phyloP scores from a whole-genome alignment of 1,140 invertebrate species.

The Orchestia grillus region DNA sequence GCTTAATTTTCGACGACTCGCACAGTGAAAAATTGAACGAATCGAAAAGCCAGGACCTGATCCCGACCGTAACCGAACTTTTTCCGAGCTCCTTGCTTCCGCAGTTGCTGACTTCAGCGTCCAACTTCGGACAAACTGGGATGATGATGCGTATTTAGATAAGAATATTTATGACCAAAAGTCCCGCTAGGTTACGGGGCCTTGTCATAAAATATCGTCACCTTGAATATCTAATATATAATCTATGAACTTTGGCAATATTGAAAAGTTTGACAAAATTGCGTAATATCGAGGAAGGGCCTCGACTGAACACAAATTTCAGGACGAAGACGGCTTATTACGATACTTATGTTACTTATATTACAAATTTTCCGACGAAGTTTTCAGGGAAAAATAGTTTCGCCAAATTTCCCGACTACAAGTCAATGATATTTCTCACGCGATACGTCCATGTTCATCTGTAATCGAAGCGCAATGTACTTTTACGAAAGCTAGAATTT shows the following conservation, averaged over 20 bases:
- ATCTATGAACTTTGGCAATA: conserved; percentile 36
- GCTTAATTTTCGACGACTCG: neutral
- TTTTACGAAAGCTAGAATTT: no score
- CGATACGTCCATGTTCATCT: neutral
- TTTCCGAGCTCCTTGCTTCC: neutral
- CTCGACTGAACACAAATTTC: conserved; percentile 14
- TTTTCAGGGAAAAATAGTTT: neutral
- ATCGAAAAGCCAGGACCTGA: neutral
- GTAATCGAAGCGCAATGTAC: neutral
- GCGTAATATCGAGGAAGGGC: neutral
- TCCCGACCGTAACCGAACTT: neutral
- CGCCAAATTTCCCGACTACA: neutral
- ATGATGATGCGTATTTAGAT: conserved; percentile 12
- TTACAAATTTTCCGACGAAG: neutral
- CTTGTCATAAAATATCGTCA: conserved; percentile 11
- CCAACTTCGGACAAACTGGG: neutral
- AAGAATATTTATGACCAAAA: conserved; percentile 11
- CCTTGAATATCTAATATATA: conserved; percentile 27
- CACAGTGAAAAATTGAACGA: neutral
- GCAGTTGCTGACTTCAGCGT: neutral
- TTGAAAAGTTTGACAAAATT: conserved; percentile 40
- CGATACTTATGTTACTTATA: neutral
- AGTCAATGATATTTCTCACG: neutral
- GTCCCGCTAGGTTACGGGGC: neutral
- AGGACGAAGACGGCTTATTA: neutral